A percentile compares a stretch with the other conserved stretches of the same genome.
Conservation (phyloP, 2,888 invertebrate species). For the Drosophila mimica region DNA sequence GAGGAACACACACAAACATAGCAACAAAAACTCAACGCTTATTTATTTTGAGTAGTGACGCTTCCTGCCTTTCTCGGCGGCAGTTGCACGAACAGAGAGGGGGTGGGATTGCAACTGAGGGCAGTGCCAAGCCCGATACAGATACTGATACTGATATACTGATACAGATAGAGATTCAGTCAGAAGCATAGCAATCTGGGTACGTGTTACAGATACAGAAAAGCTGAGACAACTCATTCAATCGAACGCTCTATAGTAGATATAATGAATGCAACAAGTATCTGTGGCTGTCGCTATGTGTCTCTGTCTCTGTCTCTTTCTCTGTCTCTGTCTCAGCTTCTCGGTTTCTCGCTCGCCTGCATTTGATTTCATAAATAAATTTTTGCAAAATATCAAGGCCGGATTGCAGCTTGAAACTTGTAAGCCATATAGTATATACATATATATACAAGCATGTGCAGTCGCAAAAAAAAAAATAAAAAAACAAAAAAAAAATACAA, state of each 20-base stretch:
- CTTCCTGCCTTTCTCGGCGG: slow-evolving; percentile 58
- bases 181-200: slow-evolving; percentile 35
- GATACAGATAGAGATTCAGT: slow-evolving; percentile 33
- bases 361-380: slow-evolving; percentile 81
- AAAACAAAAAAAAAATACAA: slow-evolving; percentile 35
- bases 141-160: slow-evolving; percentile 12
- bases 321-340: slow-evolving; percentile 24
- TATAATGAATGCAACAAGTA: slow-evolving; percentile 78
- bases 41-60: slow-evolving; percentile 41
- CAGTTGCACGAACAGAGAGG: neutral
- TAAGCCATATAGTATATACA: slow-evolving; percentile 59
- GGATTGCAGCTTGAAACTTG: slow-evolving; percentile 75
- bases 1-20: slow-evolving; percentile 14
- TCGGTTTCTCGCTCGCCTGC: slow-evolving; percentile 63
- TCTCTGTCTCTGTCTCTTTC: slow-evolving; percentile 18
- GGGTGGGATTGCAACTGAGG: neutral
- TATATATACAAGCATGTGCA: slow-evolving; percentile 39
- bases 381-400: slow-evolving; percentile 81
- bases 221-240: slow-evolving; percentile 61
- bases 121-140: slow-evolving; percentile 22
- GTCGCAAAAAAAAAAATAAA: slow-evolving; percentile 40
- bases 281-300: slow-evolving; percentile 58
- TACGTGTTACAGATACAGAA: slow-evolving; percentile 56
- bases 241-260: slow-evolving; percentile 60
- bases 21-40: slow-evolving; percentile 50